Base-by-base conservation (phyloP, 2,113 vertebrate species). In the Stigmatopora argus region DNA sequence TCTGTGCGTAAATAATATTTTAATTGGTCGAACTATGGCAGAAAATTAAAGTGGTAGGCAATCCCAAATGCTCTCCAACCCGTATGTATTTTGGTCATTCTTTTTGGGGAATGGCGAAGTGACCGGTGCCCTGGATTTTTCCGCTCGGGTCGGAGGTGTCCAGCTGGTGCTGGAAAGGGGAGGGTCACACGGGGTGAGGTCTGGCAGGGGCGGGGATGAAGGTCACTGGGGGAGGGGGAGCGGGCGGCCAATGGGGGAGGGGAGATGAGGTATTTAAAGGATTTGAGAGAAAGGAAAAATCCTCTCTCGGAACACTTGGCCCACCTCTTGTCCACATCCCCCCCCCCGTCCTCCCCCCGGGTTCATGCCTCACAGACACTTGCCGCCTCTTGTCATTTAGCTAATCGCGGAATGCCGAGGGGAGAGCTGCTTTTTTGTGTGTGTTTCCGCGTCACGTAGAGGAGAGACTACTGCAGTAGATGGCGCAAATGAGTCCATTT, bases 201-300 rank as follows among this genome's bases (percentile, higher is more conserved):
- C 38, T 7, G 38, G 69, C 83, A 79, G 86, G 84, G 80, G 66
- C 19, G 51, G 83, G 78, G 76, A 73, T 74, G 73, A 64, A 78
- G 86, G 86, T 87, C 82, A 87, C 70, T 79, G 79, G 86, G 86
- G 80, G 15, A 64, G 78, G 75, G 69, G 77, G 67, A 60, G 64
- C 49, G 63, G 45, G 62, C 51, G 49, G 62, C 60, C 70, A 47
- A 48, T 63, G 73, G 82, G 81, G 80, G 77, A 76, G 77, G 87
- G 84, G 51, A 59, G 62, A 66, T 70, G 75, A 86, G 82, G 75
- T 83, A 87, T 89, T 89, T 89, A 83, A 83, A 85, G 80, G 81
- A 79, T 89, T 83, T 78, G 61, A 71, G 74, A 76, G 70, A 88
- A 83, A 74, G 78, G 77, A 81, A 69, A 85, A 80, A 56, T 71